Evolutionary conservation across 2,113 vertebrate genomes (phyloP).

Genomic region (Eupsittula cactorum): DNA sequence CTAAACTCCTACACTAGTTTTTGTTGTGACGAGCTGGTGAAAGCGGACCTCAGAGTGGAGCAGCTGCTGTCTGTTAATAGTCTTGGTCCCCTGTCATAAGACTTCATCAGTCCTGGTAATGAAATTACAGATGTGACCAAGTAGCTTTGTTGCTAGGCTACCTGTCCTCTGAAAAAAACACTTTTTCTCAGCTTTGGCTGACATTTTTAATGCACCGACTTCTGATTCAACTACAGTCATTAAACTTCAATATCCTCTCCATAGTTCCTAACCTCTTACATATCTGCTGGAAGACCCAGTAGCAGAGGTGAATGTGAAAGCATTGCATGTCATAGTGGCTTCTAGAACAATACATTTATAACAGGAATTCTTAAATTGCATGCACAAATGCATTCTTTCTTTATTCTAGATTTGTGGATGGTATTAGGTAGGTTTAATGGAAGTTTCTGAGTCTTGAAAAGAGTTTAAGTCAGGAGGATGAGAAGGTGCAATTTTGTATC

Average conservation of each 20-base stretch:
- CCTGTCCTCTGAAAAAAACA: not conserved
- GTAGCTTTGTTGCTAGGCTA: conserved; percentile 45
- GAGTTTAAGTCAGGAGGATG: not conserved
- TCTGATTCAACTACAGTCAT: not conserved
- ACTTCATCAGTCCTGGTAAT: conserved; percentile 18
- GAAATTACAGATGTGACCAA: not conserved
- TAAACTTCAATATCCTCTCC: not conserved
- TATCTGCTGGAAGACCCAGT: not conserved
- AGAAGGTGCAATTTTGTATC: not conserved
- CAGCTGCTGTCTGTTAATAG: not conserved
- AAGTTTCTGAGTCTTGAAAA: not conserved
- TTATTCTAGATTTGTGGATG: not conserved
- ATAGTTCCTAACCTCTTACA: not conserved
- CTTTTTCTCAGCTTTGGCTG: not conserved
- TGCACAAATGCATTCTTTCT: not conserved
- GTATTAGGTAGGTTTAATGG: not conserved
- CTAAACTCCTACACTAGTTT: not conserved
- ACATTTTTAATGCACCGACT: not conserved
- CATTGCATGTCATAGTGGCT: not conserved
- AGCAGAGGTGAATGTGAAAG: not conserved
- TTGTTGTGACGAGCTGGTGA: not conserved
- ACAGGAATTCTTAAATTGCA: rapidly evolving
- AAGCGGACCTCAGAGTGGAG: not conserved
- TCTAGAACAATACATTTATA: not conserved
- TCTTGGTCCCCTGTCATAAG: not conserved